A percentile compares a stretch with the other conserved stretches of the same genome.
phyloP scores from a whole-genome alignment of 2,888 invertebrate species.

The Asteroscopus sphinx region DNA sequence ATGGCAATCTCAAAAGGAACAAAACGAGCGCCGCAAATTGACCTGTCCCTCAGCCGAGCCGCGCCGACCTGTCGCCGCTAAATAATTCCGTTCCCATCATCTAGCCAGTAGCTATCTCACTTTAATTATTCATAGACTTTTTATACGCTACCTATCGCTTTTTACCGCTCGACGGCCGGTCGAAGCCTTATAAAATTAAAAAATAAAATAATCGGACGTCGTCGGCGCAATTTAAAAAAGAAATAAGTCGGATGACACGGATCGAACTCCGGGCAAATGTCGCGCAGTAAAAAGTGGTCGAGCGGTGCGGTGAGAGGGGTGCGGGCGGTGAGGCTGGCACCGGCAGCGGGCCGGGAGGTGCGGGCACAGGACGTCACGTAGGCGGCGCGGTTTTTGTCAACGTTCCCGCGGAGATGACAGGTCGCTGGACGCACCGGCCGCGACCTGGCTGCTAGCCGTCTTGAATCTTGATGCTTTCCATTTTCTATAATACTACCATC shows the following conservation, averaged over 20 bases:
- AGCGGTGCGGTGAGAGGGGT: conserved; percentile 68
- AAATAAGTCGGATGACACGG: conserved; percentile 90
- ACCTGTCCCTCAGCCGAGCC: conserved; percentile 85
- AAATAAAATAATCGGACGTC: conserved; percentile 85
- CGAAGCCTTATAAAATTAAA: conserved; percentile 88
- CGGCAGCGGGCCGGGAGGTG: conserved; percentile 45
- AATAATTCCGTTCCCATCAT: conserved; percentile 88
- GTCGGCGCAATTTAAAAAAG: conserved; percentile 88
- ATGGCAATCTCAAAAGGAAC: conserved; percentile 74
- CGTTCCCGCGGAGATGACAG: conserved; percentile 90
- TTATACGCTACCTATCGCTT: conserved; percentile 86
- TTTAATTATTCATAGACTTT: conserved; percentile 90
- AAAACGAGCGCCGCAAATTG: conserved; percentile 85
- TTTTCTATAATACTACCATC: conserved; percentile 55
- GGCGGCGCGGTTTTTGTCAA: conserved; percentile 89
- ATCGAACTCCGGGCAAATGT: conserved; percentile 90
- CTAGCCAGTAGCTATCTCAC: conserved; percentile 88
- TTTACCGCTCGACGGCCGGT: conserved; percentile 84
- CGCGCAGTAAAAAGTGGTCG: conserved; percentile 89
- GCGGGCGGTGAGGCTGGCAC: conserved; percentile 51
- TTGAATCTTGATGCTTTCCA: conserved; percentile 85
- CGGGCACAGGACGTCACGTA: conserved; percentile 87
- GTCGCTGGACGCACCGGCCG: conserved; percentile 85
- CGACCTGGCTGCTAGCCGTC: conserved; percentile 77
- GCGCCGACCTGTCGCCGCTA: conserved; percentile 85